A percentile compares a stretch with the other conserved stretches of the same genome.
phyloP scores from a whole-genome alignment of 1,140 invertebrate genomes.

The Anadara kagoshimensis region DNA sequence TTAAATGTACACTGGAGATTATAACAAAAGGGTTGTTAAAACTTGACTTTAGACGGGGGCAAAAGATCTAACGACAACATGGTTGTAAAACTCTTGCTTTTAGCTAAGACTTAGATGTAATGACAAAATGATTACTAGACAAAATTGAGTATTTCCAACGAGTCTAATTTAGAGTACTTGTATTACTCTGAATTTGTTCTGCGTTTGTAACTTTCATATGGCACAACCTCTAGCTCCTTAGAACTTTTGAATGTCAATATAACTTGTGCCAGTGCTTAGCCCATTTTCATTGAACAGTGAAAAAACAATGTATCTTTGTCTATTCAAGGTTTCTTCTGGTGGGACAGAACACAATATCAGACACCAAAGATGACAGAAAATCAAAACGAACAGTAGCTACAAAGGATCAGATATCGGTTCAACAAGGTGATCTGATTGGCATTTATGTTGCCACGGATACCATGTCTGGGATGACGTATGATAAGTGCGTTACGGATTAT shows the following conservation, averaged over 20 bases:
- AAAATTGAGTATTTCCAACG: neutral
- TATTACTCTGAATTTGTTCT: neutral
- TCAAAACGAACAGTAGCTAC: neutral
- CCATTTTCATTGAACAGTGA: neutral
- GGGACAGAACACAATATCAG: conserved; percentile 17
- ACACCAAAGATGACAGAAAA: conserved; percentile 14
- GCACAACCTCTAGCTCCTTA: neutral
- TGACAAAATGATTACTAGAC: too few species aligned
- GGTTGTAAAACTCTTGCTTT: too few species aligned
- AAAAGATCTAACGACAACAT: too few species aligned
- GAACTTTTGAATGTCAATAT: neutral
- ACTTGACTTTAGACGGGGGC: too few species aligned
- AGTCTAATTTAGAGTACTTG: neutral
- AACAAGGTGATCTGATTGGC: conserved; percentile 25
- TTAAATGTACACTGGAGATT: too few species aligned
- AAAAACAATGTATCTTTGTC: neutral
- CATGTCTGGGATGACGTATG: conserved; percentile 26
- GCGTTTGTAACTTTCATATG: neutral
- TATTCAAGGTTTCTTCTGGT: conserved; percentile 23
- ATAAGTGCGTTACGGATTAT: conserved; percentile 23
- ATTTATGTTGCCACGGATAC: conserved; percentile 21
- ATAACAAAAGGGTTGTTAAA: too few species aligned
- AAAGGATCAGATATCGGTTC: conserved; percentile 15
- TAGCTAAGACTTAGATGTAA: too few species aligned
- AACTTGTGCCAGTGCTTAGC: neutral